These are phyloP conservation scores for Chelidonichthys spinosus DNA, from an alignment of 2,797 vertebrate species.

Conservation along the genomic window DNA sequence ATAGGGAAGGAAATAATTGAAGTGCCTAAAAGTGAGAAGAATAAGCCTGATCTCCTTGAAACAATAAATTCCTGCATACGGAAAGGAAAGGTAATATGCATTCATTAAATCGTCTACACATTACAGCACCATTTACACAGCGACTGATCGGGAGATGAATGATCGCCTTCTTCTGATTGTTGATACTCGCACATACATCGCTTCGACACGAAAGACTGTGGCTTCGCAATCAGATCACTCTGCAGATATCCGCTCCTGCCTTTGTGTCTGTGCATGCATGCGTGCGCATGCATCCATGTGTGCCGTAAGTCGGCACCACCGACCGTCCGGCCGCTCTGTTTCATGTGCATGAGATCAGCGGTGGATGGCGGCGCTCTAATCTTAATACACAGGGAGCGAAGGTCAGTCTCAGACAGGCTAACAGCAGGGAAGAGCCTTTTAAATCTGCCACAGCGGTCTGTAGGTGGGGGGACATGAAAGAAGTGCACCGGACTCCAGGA, in stretches of 20 bases:
- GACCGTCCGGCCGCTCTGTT: conserved; percentile 61
- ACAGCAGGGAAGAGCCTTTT: conserved; percentile 79
- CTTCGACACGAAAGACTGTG: conserved; percentile 2
- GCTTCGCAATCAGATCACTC: conserved; percentile 17
- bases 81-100: conserved; percentile 92
- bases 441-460: conserved; percentile 59
- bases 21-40: conserved; percentile 97
- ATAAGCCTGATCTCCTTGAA: conserved; percentile 95
- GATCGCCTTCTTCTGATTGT: not conserved
- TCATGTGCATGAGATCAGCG: conserved; percentile 71
- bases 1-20: conserved; percentile 95
- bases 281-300: conserved; percentile 41
- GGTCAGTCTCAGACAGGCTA: conserved; percentile 79
- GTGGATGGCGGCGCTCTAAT: conserved; percentile 65
- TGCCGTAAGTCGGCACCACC: conserved; percentile 26
- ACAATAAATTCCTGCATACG: conserved; percentile 95
- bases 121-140: not conserved
- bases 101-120: conserved; percentile 16
- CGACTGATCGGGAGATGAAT: not conserved
- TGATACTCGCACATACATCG: not conserved
- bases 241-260: conserved; percentile 19
- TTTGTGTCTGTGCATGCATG: conserved; percentile 46
- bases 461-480: conserved; percentile 77
- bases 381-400: conserved; percentile 83
- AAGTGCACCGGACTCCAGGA: conserved; percentile 55